Base-by-base conservation (phyloP, 2,113 vertebrate species). In the Haliaeetus leucogaster region DNA sequence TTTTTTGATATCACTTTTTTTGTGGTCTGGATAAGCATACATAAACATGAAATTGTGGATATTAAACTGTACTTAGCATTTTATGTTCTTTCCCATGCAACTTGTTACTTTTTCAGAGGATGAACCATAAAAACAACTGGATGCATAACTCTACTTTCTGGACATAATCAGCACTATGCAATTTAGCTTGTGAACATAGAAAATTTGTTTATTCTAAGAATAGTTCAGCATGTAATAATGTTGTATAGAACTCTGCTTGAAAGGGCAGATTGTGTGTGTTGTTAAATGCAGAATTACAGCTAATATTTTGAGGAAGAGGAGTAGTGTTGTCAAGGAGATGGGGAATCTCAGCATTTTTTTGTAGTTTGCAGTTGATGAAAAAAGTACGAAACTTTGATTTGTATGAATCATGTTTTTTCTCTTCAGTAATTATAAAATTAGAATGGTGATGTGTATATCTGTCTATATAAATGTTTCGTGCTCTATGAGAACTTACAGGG, bases 11-110 rank as follows among this genome's bases (percentile, higher is more conserved):
- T 94, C 67, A 47, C 45, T 85, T 94, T 95, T 95, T 96, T 90
- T 76, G 88, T 91, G 91, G 71, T 95, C 86, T 93, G 48, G 71
- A 58, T 90, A 86, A 95, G 68, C 83, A 88, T 95, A 83, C 83
- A 91, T 97, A 97, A 96, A 97, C 80, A 95, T 89, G 82, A 85
- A 96, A 94, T 96, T 90, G 90, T 73, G 80, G 79, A 79, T 96
- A 95, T 93, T 96, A 90, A 97, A 89, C 78, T 56, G 82, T 95
- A 92, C 58, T 61, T 90, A 74, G 26, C 32, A 86, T 92, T 96
- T 97, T 91, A 79, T 92, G 52, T 96, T 92, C 68, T 93, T 94
- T 91, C 17, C 59, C 30, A 36, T 82, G 72, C 47, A 82, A 59
- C 27, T n/a, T 89, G 47, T 89, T 82, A 32, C 10, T 86, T 80